Evolutionary conservation across 2,888 invertebrate genomes (phyloP), one percentile per base, ranked within the genome.

Genomic region (Fragum whitleyi): DNA sequence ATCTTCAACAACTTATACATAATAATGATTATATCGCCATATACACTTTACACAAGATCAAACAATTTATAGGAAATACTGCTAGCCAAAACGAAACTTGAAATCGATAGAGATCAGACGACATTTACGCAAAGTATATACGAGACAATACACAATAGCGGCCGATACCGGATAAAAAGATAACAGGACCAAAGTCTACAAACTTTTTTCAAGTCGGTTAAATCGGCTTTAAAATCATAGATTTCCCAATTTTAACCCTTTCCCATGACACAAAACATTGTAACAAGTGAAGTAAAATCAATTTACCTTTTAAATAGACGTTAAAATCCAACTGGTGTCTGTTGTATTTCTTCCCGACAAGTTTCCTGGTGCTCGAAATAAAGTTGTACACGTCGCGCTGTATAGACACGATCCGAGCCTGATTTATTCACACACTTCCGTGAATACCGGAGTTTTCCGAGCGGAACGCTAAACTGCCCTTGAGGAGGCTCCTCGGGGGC

Each of bases 381-480:
- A 32, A 59, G 16, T 16, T 19, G 61, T 59, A 61, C 72, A 72
- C 72, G 61, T 72, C 72, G 39, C 59, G 14, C 19, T 36, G 67
- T 51, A 47, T 28, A 65, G 32, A 55, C 68, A 9, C 42, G 68
- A 68, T 75, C 75, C 75, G 75, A 75, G 65, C 39, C 74, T 36
- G 68, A 53, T 59, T 74, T 81, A 70, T 69, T 72, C 75, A 77
- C 72, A 28, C 57, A 71, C 75, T 70, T 81, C 80, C 80, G 76
- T 81, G 39, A 62, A 42, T 70, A 71, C 62, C 79, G 79, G 74
- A 70, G 29, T 39, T 82, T 82, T 70, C 82, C 82, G 82, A 79
- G 82, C 82, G 82, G 82, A 82, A 82, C 82, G 78, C 76, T 65
- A 72, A 79, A 59, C 11, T 57, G 69, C 69, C 62, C 72, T 28